These are phyloP conservation scores for Sylvicapra grimmia DNA, from an alignment of 2,113 vertebrate species.

Conservation along the genomic window DNA sequence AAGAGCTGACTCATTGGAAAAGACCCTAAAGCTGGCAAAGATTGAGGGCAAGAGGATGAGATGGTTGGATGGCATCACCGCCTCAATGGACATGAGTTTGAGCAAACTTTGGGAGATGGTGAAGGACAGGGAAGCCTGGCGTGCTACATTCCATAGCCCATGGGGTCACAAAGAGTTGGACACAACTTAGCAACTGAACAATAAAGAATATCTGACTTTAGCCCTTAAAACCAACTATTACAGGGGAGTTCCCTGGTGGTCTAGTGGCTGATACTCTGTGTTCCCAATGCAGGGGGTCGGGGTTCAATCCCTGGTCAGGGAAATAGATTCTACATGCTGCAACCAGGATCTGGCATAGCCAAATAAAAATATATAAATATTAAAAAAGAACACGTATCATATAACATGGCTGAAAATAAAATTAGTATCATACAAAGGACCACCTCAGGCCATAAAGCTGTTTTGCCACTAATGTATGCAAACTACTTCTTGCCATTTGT, in stretches of 20 bases:
- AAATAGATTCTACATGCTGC: background rate
- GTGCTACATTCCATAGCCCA: background rate
- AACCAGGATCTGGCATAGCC: background rate
- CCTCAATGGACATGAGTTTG: background rate
- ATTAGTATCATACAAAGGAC: background rate
- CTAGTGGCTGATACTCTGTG: background rate
- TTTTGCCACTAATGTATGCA: background rate
- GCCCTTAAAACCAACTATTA: background rate
- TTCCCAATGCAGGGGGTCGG: background rate
- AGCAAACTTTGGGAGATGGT: background rate
- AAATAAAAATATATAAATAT: background rate
- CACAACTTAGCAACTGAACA: background rate
- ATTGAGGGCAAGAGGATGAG: background rate
- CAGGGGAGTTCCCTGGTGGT: background rate
- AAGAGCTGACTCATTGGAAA: background rate
- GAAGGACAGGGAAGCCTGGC: background rate
- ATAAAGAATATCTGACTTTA: background rate
- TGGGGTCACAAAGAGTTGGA: background rate
- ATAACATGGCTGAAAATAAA: slow-evolving; percentile 30
- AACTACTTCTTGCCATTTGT: slow-evolving; percentile 32
- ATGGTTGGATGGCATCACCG: background rate
- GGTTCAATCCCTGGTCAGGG: background rate
- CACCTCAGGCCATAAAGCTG: background rate
- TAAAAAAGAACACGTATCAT: background rate
- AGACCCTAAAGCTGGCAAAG: background rate